These are phyloP conservation scores for Trematomus loennbergii DNA, from an alignment of 2,113 vertebrate species.

Conservation along the genomic window DNA sequence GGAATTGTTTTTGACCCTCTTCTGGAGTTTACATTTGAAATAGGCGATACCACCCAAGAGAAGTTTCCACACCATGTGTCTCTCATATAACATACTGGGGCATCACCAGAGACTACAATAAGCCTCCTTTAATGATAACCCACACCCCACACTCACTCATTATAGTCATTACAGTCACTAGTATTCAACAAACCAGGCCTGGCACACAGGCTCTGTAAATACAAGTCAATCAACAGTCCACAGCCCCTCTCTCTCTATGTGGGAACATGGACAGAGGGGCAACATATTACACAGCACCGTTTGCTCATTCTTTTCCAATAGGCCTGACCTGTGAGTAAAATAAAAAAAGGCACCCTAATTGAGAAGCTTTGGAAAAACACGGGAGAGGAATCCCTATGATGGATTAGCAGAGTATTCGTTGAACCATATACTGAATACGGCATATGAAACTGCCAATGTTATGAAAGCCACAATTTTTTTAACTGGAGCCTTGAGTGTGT, in stretches of 20 bases:
- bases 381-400: neutral
- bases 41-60: constrained; percentile 69
- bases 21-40: constrained; percentile 44
- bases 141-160: constrained; percentile 65
- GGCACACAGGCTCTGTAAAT: constrained; percentile 42
- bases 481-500: neutral
- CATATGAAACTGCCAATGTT: neutral
- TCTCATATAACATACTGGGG: constrained; percentile 38
- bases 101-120: constrained; percentile 55
- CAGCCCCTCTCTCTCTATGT: constrained; percentile 12
- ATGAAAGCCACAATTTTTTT: constrained; percentile 24
- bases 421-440: neutral
- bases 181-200: constrained; percentile 46
- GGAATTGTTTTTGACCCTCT: constrained; percentile 20
- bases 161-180: constrained; percentile 61
- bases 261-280: constrained; percentile 9
- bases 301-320: neutral
- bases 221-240: constrained; percentile 33
- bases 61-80: constrained; percentile 42
- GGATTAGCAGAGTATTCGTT: neutral
- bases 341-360: too few species aligned
- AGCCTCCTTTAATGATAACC: constrained; percentile 61
- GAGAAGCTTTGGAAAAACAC: too few species aligned
- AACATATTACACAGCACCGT: neutral
- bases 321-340: neutral